phyloP scores from a whole-genome alignment of 2,797 vertebrate species.

The Sciurus carolinensis region DNA sequence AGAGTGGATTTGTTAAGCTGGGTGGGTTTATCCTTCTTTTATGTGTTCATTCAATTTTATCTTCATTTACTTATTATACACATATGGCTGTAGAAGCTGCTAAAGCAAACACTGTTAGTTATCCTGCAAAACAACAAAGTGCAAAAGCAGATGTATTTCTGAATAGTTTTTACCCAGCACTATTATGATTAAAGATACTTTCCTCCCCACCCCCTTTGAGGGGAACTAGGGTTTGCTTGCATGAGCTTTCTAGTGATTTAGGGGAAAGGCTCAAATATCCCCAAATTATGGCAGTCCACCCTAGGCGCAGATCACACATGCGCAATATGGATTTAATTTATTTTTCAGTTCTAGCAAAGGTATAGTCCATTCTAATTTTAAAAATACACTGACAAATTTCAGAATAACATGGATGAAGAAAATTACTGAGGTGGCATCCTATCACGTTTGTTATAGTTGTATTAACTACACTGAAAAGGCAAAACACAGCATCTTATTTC shows the following conservation, averaged over 20 bases:
- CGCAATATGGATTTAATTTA: background rate
- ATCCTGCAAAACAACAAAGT: slow-evolving; percentile 77
- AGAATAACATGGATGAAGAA: slow-evolving; percentile 71
- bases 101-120: slow-evolving; percentile 81
- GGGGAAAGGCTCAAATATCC: slow-evolving; percentile 32
- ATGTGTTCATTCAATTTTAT: slow-evolving; percentile 86
- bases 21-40: slow-evolving; percentile 85
- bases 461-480: slow-evolving; percentile 73
- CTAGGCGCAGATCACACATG: background rate
- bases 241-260: slow-evolving; percentile 57
- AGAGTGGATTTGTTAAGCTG: slow-evolving; percentile 86
- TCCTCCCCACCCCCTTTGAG: background rate
- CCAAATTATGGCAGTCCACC: background rate
- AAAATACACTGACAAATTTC: slow-evolving; percentile 71
- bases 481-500: slow-evolving; percentile 68
- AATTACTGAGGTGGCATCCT: slow-evolving; percentile 52
- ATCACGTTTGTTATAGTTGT: slow-evolving; percentile 63
- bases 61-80: slow-evolving; percentile 86
- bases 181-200: slow-evolving; percentile 79
- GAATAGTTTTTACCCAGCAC: slow-evolving; percentile 49
- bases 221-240: background rate
- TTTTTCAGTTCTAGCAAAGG: background rate
- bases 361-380: slow-evolving; percentile 69
- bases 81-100: slow-evolving; percentile 83
- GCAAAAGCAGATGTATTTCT: slow-evolving; percentile 74